A percentile compares a stretch with the other conserved stretches of the same genome.
Evolutionary conservation across 2,888 invertebrate species (phyloP).

Genomic region (Taphrorychus bicolor): DNA sequence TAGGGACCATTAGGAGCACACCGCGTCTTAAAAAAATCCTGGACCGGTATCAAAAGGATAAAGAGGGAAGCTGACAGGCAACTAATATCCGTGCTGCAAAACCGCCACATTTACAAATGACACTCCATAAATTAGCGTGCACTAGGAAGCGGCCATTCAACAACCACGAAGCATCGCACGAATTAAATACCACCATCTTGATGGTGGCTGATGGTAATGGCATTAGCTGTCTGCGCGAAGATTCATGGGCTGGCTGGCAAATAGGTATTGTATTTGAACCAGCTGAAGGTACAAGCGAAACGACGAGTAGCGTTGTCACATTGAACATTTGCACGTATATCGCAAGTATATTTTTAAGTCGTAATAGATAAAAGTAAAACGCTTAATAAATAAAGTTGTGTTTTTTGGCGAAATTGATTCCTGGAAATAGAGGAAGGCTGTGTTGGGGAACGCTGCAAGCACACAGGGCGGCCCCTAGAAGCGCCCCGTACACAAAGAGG

Average conservation of each 20-base stretch:
- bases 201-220: not conserved
- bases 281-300: too few species aligned
- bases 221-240: not conserved
- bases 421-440: conserved; percentile 37
- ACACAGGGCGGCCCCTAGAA: conserved; percentile 48
- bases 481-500: conserved; percentile 46
- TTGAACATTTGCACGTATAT: too few species aligned
- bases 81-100: conserved; percentile 16
- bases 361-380: not conserved
- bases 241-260: not conserved
- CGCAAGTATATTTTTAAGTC: too few species aligned
- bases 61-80: conserved; percentile 21
- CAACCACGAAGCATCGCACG: not conserved
- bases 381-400: conserved; percentile 33
- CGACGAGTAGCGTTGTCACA: too few species aligned
- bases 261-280: not conserved
- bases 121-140: conserved; percentile 25
- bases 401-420: conserved; percentile 31
- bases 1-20: conserved; percentile 1
- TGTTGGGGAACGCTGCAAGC: conserved; percentile 37
- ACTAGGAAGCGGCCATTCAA: conserved; percentile 17
- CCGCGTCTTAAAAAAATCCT: not conserved
- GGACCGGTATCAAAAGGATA: not conserved
- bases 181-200: conserved; percentile 4
- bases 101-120: conserved; percentile 17